These are phyloP conservation scores for Catamblyrhynchus diadema DNA, from an alignment of 2,797 vertebrate species.

Conservation along the genomic window DNA sequence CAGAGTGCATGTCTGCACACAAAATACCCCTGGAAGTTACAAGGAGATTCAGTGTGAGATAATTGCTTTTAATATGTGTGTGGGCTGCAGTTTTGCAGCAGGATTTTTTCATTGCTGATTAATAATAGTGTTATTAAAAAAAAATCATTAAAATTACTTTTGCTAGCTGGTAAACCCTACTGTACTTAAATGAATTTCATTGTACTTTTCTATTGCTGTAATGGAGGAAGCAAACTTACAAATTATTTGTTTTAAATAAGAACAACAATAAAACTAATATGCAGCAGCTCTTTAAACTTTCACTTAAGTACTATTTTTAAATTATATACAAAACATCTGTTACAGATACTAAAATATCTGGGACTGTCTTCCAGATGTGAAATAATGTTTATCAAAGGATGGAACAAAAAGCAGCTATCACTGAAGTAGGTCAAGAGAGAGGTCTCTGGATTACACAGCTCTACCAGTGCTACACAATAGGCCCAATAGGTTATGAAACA, in stretches of 20 bases:
- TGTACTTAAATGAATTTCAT: neutral
- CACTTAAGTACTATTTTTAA: slow-evolving; percentile 48
- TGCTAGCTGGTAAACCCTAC: neutral
- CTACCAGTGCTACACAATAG: neutral
- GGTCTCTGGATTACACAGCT: neutral
- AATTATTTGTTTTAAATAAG: slow-evolving; percentile 18
- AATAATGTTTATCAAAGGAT: slow-evolving; percentile 52
- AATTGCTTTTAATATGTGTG: neutral
- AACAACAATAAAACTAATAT: slow-evolving; percentile 8
- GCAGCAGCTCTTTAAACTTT: slow-evolving; percentile 41
- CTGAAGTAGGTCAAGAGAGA: slow-evolving; percentile 44
- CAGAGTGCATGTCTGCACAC: neutral
- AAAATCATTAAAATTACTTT: neutral
- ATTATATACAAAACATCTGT: slow-evolving; percentile 48
- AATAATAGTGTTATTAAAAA: neutral
- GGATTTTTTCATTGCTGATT: neutral
- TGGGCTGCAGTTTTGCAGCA: neutral
- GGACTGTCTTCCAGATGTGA: slow-evolving; percentile 61
- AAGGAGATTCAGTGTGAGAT: neutral
- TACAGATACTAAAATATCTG: slow-evolving; percentile 28
- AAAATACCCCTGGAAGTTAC: neutral
- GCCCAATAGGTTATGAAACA: neutral
- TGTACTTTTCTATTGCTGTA: neutral
- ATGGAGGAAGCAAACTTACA: neutral
- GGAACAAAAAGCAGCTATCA: slow-evolving; percentile 40